phyloP scores from a whole-genome alignment of 2,888 invertebrate species.

The Hyles lineata region DNA sequence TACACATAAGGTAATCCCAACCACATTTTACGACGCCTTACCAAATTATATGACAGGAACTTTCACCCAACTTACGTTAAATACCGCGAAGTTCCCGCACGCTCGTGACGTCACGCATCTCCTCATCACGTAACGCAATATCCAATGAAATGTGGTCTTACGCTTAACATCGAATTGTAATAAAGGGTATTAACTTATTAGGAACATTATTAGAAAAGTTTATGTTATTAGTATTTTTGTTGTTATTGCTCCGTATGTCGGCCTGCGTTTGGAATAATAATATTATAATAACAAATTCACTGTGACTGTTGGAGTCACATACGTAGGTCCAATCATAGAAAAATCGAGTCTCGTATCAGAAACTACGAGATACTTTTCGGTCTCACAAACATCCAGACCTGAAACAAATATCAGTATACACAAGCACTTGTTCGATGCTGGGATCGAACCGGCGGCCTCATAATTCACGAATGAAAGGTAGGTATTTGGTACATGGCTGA shows the following conservation, averaged over 20 bases:
- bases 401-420: too few species aligned
- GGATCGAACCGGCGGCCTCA: too few species aligned
- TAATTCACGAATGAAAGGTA: too few species aligned
- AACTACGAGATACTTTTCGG: too few species aligned
- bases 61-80: not conserved
- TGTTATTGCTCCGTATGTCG: not conserved
- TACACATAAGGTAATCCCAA: too few species aligned
- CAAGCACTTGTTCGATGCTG: too few species aligned
- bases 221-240: not conserved
- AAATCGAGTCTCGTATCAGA: too few species aligned
- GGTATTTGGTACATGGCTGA: too few species aligned
- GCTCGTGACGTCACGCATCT: not conserved
- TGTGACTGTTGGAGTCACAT: too few species aligned
- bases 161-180: not conserved
- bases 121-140: not conserved
- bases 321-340: too few species aligned
- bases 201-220: not conserved
- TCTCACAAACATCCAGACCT: too few species aligned
- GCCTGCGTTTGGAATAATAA: not conserved
- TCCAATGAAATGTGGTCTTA: not conserved
- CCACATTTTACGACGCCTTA: not conserved
- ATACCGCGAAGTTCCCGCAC: not conserved
- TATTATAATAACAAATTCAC: too few species aligned
- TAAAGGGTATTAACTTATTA: constrained; percentile 2
- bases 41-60: not conserved